Conservation (phyloP, 2,888 invertebrate genomes). For the Apodemia zela region DNA sequence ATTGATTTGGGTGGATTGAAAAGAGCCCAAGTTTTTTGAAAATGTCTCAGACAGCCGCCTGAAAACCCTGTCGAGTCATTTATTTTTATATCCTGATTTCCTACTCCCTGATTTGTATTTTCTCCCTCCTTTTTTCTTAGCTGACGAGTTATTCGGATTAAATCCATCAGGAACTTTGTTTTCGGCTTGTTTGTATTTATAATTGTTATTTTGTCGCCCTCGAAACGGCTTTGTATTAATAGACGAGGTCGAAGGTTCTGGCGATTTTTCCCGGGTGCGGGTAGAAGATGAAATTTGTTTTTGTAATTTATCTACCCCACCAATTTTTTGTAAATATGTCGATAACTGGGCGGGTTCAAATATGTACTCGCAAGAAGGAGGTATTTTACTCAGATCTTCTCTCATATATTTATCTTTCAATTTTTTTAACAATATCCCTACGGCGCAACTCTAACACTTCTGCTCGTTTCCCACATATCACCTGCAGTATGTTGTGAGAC, state of each 20-base stretch:
- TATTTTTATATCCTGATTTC: too few species aligned
- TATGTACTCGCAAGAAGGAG: constrained; percentile 23
- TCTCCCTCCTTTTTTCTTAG: neutral
- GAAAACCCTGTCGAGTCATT: neutral
- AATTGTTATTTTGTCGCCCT: neutral
- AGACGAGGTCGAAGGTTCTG: constrained; percentile 13
- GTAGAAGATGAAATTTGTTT: neutral
- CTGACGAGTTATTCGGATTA: constrained; percentile 41
- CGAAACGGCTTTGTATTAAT: neutral
- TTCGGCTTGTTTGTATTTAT: neutral
- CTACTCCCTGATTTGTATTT: neutral
- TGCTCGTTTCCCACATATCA: constrained; percentile 28
- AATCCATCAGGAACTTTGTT: neutral
- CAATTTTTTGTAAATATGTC: constrained; percentile 18
- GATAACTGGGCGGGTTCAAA: constrained; percentile 17
- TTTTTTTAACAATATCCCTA: constrained; percentile 14
- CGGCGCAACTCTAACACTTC: constrained; percentile 23
- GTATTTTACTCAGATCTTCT: constrained; percentile 18
- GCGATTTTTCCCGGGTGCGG: constrained; percentile 3
- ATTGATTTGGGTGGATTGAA: constrained; percentile 15
- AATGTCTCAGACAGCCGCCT: constrained; percentile 4
- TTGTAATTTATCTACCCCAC: constrained; percentile 10
- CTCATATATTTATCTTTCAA: constrained; percentile 19
- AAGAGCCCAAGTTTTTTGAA: neutral
- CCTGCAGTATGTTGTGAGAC: constrained; percentile 26